A percentile compares a stretch with the other conserved stretches of the same genome.
Evolutionary conservation across 2,888 invertebrate genomes (phyloP).

Genomic region (Criorhina ranunculi): DNA sequence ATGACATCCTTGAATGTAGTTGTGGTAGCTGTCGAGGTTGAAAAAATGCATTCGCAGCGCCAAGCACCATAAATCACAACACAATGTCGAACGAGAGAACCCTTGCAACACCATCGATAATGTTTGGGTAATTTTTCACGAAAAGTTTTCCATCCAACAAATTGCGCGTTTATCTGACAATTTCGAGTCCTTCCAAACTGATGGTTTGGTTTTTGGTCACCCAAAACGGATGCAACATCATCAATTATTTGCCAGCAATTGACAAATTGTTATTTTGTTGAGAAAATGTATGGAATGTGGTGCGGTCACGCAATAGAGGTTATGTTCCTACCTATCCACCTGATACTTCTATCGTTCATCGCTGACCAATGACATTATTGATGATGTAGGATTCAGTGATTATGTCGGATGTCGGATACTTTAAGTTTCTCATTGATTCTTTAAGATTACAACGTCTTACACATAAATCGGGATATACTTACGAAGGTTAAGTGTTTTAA

Average conservation of each 20-base stretch:
- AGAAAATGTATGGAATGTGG: too few relatives aligned
- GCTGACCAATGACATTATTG: too few relatives aligned
- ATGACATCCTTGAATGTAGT: constrained; percentile 5
- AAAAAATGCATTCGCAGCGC: constrained; percentile 20
- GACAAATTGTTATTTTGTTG: constrained; percentile 18
- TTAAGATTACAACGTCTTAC: too few relatives aligned
- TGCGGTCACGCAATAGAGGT: too few relatives aligned
- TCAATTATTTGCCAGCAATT: constrained; percentile 12
- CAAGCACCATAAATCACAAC: constrained; percentile 22
- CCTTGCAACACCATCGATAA: constrained; percentile 3
- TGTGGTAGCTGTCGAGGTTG: background rate
- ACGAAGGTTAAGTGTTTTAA: too few relatives aligned
- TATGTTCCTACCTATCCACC: too few relatives aligned
- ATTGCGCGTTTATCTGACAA: constrained; percentile 44
- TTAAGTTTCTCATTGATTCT: too few relatives aligned
- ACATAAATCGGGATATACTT: too few relatives aligned
- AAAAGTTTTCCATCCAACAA: constrained; percentile 28
- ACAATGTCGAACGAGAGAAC: background rate
- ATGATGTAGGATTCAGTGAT: too few relatives aligned
- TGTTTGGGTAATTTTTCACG: constrained; percentile 24
- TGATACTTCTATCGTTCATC: too few relatives aligned
- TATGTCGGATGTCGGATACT: too few relatives aligned
- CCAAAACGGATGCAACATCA: constrained; percentile 1
- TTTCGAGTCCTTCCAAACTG: constrained; percentile 12
- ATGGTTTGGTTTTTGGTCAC: constrained; percentile 14